phyloP scores from a whole-genome alignment of 2,888 invertebrate species.

The Pristionchus mayeri region DNA sequence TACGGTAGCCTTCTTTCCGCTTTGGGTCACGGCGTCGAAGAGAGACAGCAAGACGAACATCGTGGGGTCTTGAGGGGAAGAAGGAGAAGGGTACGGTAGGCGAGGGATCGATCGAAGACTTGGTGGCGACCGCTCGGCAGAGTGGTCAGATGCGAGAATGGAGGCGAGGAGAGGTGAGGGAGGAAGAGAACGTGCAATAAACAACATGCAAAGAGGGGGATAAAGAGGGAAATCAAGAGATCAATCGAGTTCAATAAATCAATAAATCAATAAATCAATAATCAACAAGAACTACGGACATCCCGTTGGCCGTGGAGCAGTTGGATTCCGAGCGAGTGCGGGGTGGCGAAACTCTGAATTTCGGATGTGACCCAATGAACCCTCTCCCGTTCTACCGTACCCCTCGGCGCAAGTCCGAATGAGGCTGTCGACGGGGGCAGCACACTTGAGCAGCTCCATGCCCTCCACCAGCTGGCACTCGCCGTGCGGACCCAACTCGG shows the following conservation, averaged over 20 bases:
- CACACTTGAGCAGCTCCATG: background rate
- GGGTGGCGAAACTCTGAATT: background rate
- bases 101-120: background rate
- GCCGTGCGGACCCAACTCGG: slow-evolving; percentile 6
- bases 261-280: too few species aligned
- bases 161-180: background rate
- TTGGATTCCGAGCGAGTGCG: slow-evolving; percentile 2
- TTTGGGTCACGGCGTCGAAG: background rate
- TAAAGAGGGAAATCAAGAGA: background rate
- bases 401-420: background rate
- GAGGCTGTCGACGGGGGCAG: background rate
- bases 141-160: background rate
- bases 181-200: too few species aligned
- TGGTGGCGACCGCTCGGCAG: slow-evolving; percentile 1
- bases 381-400: slow-evolving; percentile 1
- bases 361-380: background rate
- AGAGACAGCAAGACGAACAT: slow-evolving; percentile 40
- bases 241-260: too few species aligned
- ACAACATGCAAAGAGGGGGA: background rate
- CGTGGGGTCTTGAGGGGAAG: background rate
- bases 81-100: slow-evolving; percentile 2
- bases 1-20: background rate
- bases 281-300: slow-evolving; percentile 40
- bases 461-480: slow-evolving; percentile 13
- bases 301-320: slow-evolving; percentile 14